Evolutionary conservation across 2,888 invertebrate species (phyloP), one percentile per base, ranked within the genome.

Genomic region (Adelognathus sp.): DNA sequence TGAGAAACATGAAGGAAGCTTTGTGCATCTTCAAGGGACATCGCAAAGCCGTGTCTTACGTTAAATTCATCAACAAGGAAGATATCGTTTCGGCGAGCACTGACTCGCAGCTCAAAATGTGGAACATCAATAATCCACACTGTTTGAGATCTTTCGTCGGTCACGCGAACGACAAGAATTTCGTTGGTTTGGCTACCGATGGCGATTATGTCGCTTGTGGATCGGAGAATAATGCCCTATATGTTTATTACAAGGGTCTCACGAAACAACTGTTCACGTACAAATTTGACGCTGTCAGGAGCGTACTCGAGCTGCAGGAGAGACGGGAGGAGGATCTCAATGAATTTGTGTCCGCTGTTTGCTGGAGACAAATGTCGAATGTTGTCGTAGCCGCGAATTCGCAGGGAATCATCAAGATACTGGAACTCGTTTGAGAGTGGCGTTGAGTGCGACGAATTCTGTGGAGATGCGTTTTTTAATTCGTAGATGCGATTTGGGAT

Each of bases 321-420:
- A 94, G 95, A 86, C 93, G 96, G 41, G 97, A 97, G 85, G 97
- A 97, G 86, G 97, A 97, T 89, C 94, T 96, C 1, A 96, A 96
- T 83, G 98, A 98, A 92, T 98, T 98, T 93, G 98, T 98, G 60
- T 98, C 98, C 11, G 98, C 98, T 0, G 98, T 98, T 4, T 98
- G 98, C 89, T 98, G 98, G 98, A 94, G 96, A 81, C 95, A 96
- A 90, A 94, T 95, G 84, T 95, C 96, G 24, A 96, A 96, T 91
- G 96, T 97, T 79, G 95, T 98, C 27, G 95, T 98, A 14, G 98
- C 98, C 54, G 98, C 98, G 66, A 98, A 98, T 92, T 98, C 97
- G 90, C 97, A 98, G 92, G 98, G 98, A 63, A 96, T 96, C 84
- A 97, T 98, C 86, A 98, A 98, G 92, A 96, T 98, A 87, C 92